A percentile compares a stretch with the other conserved stretches of the same genome.
Evolutionary conservation across 92 coral and sea anemone genomes (phyloP).

Genomic region (Galaxea fascicularis): DNA sequence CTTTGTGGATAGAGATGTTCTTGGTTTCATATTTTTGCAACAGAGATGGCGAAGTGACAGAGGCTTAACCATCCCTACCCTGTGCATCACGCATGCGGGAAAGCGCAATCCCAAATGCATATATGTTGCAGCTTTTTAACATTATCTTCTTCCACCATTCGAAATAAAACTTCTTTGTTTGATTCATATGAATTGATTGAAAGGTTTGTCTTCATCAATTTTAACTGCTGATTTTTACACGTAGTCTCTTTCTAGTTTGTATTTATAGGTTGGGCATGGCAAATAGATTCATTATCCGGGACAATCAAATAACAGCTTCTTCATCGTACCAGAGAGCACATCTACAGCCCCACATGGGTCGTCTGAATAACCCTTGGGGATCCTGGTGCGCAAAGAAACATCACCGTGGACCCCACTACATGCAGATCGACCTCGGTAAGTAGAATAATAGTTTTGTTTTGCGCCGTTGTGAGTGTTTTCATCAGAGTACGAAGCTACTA

Average conservation of each 20-base stretch:
- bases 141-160: too few species aligned
- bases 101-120: too few species aligned
- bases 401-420: conserved; percentile 62
- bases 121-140: too few species aligned
- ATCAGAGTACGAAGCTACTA: too few species aligned
- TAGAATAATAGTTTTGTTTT: not conserved
- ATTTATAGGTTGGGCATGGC: conserved; percentile 82
- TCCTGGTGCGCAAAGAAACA: conserved; percentile 84
- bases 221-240: not conserved
- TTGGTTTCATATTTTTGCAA: too few species aligned
- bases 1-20: too few species aligned
- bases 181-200: too few species aligned
- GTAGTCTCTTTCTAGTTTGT: conserved; percentile 70
- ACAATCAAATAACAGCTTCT: conserved; percentile 89
- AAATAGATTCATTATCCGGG: conserved; percentile 66
- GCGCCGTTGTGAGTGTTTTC: not conserved
- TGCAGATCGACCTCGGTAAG: conserved; percentile 88
- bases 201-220: too few species aligned
- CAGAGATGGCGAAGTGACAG: too few species aligned
- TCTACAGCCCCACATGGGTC: conserved; percentile 87
- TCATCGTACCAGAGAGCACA: conserved; percentile 71
- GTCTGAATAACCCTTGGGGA: conserved; percentile 78
- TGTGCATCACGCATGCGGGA: too few species aligned
- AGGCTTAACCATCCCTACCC: too few species aligned
- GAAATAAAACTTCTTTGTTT: too few species aligned